phyloP scores from a whole-genome alignment of 2,797 vertebrate genomes.

The Sebastes umbrosus region DNA sequence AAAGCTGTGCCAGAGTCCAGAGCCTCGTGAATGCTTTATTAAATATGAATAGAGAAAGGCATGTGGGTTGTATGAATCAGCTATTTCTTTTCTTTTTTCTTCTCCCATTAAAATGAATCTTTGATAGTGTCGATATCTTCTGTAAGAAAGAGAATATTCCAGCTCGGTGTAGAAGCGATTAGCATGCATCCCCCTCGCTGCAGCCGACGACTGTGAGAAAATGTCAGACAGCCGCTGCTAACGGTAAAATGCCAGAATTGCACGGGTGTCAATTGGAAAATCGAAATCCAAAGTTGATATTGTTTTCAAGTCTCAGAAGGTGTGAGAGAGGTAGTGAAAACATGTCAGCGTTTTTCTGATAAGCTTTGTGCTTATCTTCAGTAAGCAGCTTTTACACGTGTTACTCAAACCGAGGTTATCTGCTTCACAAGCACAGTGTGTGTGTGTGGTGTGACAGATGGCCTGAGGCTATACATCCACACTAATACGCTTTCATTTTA shows the following conservation, averaged over 20 bases:
- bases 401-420: not conserved
- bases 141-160: not conserved
- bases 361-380: not conserved
- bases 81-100: not conserved
- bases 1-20: not conserved
- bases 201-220: constrained; percentile 43
- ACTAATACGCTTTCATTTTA: not conserved
- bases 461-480: not conserved
- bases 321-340: not conserved
- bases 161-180: constrained; percentile 5
- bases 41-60: not conserved
- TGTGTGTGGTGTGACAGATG: not conserved
- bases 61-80: not conserved
- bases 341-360: not conserved
- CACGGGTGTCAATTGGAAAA: constrained; percentile 49
- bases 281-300: constrained; percentile 46
- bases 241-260: constrained; percentile 52
- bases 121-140: not conserved
- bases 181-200: constrained; percentile 37
- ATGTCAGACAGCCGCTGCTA: constrained; percentile 54
- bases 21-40: not conserved
- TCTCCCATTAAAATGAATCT: not conserved
- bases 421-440: not conserved
- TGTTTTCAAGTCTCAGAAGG: constrained; percentile 38
- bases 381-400: not conserved